Conservation (phyloP, 2,888 invertebrate genomes). For the Heliothis peltigera region DNA sequence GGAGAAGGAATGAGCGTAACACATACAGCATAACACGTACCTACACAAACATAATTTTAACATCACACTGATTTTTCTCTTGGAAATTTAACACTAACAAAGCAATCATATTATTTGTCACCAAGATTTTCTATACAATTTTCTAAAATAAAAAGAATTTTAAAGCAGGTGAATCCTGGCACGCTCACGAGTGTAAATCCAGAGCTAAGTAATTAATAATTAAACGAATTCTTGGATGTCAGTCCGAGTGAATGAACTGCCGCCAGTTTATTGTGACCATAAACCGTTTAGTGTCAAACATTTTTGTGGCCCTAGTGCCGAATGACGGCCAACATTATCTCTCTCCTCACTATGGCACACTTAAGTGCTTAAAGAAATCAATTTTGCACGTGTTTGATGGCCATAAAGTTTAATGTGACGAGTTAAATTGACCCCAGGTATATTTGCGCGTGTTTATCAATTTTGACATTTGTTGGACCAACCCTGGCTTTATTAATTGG, state of each 20-base stretch:
- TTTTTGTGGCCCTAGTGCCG: slow-evolving; percentile 48
- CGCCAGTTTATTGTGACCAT: slow-evolving; percentile 52
- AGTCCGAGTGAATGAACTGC: slow-evolving; percentile 56
- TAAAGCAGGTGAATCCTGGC: slow-evolving; percentile 1
- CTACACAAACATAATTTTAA: too few species aligned
- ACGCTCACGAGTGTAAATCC: slow-evolving; percentile 15
- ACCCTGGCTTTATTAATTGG: slow-evolving; percentile 6
- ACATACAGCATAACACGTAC: too few species aligned
- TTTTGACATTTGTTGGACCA: slow-evolving; percentile 17
- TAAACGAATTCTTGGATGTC: slow-evolving; percentile 52
- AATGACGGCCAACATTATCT: slow-evolving; percentile 59
- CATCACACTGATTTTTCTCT: too few species aligned
- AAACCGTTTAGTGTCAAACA: slow-evolving; percentile 62
- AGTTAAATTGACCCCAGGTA: slow-evolving; percentile 10
- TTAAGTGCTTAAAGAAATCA: slow-evolving; percentile 42
- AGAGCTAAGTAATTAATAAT: slow-evolving; percentile 41
- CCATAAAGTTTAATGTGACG: slow-evolving; percentile 19
- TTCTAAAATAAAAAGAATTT: background rate
- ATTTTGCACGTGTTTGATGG: slow-evolving; percentile 49
- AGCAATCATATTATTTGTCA: background rate
- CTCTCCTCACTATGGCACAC: slow-evolving; percentile 22
- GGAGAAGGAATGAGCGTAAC: too few species aligned
- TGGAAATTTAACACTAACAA: background rate
- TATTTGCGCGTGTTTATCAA: slow-evolving; percentile 39
- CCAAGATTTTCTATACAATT: too few species aligned